These are phyloP conservation scores for Salvelinus namaycush DNA, from an alignment of 2,113 vertebrate genomes.

Conservation along the genomic window DNA sequence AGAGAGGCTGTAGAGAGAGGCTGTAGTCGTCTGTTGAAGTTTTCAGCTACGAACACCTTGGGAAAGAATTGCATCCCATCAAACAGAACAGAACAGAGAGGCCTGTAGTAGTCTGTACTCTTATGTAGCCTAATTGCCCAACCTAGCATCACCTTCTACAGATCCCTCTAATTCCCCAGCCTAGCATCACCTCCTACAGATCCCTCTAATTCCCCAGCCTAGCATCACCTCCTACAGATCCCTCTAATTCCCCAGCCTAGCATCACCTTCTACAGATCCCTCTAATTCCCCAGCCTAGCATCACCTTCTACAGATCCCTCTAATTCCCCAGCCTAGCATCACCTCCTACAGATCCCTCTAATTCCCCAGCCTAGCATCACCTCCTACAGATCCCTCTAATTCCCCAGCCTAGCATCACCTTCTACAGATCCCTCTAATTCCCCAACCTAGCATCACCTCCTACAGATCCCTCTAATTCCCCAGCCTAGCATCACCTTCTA, in stretches of 20 bases:
- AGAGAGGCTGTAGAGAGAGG: too few species aligned
- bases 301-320: background rate
- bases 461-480: conserved; percentile 47
- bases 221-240: conserved; percentile 62
- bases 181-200: too few species aligned
- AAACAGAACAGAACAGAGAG: too few species aligned
- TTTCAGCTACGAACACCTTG: too few species aligned
- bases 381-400: conserved; percentile 66
- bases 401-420: conserved; percentile 60
- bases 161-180: too few species aligned
- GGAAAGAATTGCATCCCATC: too few species aligned
- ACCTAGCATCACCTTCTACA: conserved; percentile 59
- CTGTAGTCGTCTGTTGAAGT: too few species aligned
- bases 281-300: too few species aligned
- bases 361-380: conserved; percentile 60
- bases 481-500: too few species aligned
- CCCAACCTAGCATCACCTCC: too few species aligned
- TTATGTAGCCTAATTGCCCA: conserved; percentile 49
- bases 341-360: conserved; percentile 51
- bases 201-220: conserved; percentile 57
- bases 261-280: too few species aligned
- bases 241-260: conserved; percentile 53
- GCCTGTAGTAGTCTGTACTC: too few species aligned
- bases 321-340: conserved; percentile 54
- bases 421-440: conserved; percentile 23